Conservation (phyloP, 2,113 vertebrate genomes). For the Sinocyclocheilus anshuiensis region DNA sequence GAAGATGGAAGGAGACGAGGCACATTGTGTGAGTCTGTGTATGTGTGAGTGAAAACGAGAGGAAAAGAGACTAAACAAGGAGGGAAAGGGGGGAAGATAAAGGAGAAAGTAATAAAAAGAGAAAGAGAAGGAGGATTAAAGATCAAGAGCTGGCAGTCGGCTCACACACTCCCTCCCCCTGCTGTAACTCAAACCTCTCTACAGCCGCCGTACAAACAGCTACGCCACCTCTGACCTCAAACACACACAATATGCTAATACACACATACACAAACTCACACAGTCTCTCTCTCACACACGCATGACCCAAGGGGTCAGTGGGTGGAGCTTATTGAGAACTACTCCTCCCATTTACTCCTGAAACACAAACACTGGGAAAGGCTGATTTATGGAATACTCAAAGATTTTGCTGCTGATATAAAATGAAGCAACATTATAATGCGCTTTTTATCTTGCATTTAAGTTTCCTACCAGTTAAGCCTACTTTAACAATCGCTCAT, state of each 20-base stretch:
- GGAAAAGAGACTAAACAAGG: conserved; percentile 23
- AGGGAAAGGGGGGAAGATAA: conserved; percentile 24
- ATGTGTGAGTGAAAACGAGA: conserved; percentile 13
- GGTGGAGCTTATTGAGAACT: not conserved
- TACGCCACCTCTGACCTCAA: conserved; percentile 62
- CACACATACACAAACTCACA: conserved; percentile 15
- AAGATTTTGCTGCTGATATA: not conserved
- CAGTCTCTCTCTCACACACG: conserved; percentile 42
- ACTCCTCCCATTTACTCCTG: not conserved
- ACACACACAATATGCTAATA: conserved; percentile 39
- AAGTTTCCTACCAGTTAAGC: not conserved
- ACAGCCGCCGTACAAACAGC: conserved; percentile 60
- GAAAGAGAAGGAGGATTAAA: conserved; percentile 13
- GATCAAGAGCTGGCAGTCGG: conserved; percentile 18
- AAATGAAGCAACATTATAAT: not conserved
- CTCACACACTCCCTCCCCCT: conserved; percentile 50
- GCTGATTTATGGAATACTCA: not conserved
- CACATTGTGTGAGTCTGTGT: not conserved
- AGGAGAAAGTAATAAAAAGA: conserved; percentile 27
- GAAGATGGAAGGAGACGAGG: conserved; percentile 9
- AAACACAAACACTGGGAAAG: not conserved
- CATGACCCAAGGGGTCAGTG: conserved; percentile 25
- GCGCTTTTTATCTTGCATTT: not conserved
- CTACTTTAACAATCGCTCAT: not conserved
- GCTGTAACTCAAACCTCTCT: conserved; percentile 60